phyloP scores from a whole-genome alignment of 2,888 invertebrate species.

The Epirrhoe alternata region DNA sequence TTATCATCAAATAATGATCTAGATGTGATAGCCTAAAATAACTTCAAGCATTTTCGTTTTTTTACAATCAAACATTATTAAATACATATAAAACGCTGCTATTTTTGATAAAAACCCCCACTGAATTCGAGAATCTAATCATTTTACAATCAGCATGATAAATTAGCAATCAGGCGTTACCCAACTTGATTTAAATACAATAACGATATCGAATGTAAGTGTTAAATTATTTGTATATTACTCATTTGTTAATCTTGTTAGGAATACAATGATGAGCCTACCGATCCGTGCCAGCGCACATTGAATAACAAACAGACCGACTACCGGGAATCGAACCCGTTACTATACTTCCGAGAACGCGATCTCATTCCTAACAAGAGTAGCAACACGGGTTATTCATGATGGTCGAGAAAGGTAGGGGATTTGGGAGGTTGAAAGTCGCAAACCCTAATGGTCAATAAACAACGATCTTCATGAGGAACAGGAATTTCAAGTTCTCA shows the following conservation, averaged over 20 bases:
- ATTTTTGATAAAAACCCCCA: not conserved
- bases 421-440: constrained; percentile 24
- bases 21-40: too few relatives aligned
- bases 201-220: constrained; percentile 45
- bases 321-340: constrained; percentile 61
- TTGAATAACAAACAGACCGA: constrained; percentile 68
- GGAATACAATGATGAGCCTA: constrained; percentile 68
- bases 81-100: not conserved
- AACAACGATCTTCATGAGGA: too few relatives aligned
- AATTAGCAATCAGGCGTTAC: constrained; percentile 34
- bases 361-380: constrained; percentile 79
- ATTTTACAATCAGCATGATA: constrained; percentile 21
- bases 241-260: constrained; percentile 78
- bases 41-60: too few relatives aligned
- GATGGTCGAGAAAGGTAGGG: constrained; percentile 15
- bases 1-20: too few relatives aligned
- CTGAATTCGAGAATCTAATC: not conserved
- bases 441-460: not conserved
- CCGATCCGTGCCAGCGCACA: constrained; percentile 65
- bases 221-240: constrained; percentile 50
- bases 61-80: not conserved
- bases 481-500: constrained; percentile 2
- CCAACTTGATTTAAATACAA: constrained; percentile 39
- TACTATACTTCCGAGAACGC: constrained; percentile 61
- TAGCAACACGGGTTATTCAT: constrained; percentile 56